Conservation (phyloP, 1,140 invertebrate genomes). For the Cherax destructor region DNA sequence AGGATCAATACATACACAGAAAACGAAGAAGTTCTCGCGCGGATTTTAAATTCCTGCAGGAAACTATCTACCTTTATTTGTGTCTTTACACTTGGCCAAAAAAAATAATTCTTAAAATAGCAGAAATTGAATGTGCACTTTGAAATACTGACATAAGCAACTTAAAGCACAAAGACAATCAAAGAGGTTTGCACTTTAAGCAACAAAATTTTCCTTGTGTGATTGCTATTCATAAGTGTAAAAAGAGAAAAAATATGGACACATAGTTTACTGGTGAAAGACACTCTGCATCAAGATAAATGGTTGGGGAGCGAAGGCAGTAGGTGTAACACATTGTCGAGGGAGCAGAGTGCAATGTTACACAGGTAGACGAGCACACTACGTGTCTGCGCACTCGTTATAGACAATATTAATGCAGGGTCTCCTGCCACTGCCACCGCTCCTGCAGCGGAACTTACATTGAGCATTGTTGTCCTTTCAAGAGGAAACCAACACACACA, state of each 20-base stretch:
- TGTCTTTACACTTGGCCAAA: not conserved
- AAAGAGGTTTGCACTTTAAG: too few relatives aligned
- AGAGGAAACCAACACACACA: not conserved
- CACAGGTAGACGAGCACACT: not conserved
- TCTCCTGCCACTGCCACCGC: not conserved
- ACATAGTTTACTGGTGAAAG: too few relatives aligned
- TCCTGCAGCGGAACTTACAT: not conserved
- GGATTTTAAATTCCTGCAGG: not conserved
- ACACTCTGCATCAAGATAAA: too few relatives aligned
- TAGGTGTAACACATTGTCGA: not conserved
- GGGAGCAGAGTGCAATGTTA: not conserved
- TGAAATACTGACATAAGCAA: not conserved
- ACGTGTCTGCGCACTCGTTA: not conserved
- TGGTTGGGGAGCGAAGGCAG: not conserved
- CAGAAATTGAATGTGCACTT: not conserved
- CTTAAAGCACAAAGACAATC: too few relatives aligned
- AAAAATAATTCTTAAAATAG: not conserved
- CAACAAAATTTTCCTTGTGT: too few relatives aligned
- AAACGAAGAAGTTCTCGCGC: not conserved
- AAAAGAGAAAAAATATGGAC: too few relatives aligned
- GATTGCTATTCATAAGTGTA: too few relatives aligned
- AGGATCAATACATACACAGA: conserved; percentile 32
- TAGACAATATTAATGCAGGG: not conserved
- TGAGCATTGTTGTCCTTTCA: not conserved
- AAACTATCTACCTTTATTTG: not conserved